phyloP scores from a whole-genome alignment of 2,888 invertebrate species.

The Noctua janthina region DNA sequence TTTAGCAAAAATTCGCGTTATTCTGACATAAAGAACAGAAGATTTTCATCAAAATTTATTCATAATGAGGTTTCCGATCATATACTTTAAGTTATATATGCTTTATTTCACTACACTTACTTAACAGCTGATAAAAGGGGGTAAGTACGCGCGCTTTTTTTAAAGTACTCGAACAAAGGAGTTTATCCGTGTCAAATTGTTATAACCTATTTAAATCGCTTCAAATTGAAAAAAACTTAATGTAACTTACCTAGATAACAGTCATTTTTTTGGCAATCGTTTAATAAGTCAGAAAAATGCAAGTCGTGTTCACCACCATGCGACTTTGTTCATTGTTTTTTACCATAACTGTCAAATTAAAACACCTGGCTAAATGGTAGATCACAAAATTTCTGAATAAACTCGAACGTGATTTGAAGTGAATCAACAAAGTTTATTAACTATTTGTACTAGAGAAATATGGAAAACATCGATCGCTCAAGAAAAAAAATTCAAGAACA shows the following conservation, averaged over 20 bases:
- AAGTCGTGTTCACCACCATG: background rate
- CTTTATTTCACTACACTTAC: background rate
- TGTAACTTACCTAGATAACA: conserved; percentile 35
- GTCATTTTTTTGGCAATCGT: background rate
- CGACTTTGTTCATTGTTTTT: background rate
- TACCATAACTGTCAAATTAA: conserved; percentile 13
- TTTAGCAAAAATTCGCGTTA: background rate
- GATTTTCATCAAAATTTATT: background rate
- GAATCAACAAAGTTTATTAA: background rate
- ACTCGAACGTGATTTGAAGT: conserved; percentile 1
- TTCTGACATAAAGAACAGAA: background rate
- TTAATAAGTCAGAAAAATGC: background rate
- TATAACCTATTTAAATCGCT: background rate
- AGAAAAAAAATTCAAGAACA: conserved; percentile 8
- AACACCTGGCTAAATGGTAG: background rate
- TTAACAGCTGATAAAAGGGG: background rate
- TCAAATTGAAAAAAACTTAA: background rate
- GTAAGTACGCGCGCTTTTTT: background rate
- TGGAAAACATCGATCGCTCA: conserved; percentile 22
- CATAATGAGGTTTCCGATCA: background rate
- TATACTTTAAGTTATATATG: background rate
- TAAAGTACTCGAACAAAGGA: background rate
- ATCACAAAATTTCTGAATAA: background rate
- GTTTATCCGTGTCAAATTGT: background rate
- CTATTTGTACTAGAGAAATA: background rate